phyloP scores from a whole-genome alignment of 2,113 vertebrate genomes.

The Marmota flaviventris region DNA sequence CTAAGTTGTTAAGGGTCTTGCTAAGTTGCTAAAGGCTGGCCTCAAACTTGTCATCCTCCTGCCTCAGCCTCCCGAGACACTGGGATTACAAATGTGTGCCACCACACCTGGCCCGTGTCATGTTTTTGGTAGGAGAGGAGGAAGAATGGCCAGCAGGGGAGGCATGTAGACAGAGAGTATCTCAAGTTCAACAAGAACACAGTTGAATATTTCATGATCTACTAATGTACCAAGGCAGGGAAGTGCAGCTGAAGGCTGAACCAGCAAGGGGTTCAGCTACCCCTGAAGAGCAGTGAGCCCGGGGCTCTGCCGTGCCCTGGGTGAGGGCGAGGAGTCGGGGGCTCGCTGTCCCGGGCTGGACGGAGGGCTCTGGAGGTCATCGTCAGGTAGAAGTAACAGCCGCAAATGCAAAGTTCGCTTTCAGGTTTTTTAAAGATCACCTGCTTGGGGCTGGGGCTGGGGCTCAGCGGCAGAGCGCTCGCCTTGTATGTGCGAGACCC shows the following conservation, averaged over 20 bases:
- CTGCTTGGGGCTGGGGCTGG: too few relatives aligned
- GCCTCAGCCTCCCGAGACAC: too few relatives aligned
- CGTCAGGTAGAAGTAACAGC: not conserved
- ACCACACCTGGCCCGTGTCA: not conserved
- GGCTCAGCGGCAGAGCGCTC: too few relatives aligned
- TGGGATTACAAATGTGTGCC: too few relatives aligned
- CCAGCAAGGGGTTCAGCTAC: accelerated
- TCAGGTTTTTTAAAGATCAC: not conserved
- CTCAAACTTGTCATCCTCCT: too few relatives aligned
- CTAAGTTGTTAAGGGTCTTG: too few relatives aligned
- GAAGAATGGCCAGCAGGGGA: not conserved
- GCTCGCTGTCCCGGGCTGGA: not conserved
- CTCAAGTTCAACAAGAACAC: not conserved
- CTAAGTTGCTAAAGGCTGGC: too few relatives aligned
- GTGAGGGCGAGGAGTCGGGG: not conserved
- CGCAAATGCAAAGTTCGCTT: not conserved
- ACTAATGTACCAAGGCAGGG: conserved; percentile 2
- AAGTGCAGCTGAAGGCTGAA: not conserved
- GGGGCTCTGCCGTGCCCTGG: not conserved
- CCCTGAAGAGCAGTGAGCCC: accelerated
- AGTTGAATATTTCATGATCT: not conserved
- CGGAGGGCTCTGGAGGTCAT: not conserved
- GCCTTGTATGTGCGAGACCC: too few relatives aligned
- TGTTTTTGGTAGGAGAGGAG: not conserved
- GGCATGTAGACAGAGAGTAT: not conserved